These are phyloP conservation scores for Aporophyla lueneburgensis DNA, from an alignment of 2,888 invertebrate genomes.

Conservation along the genomic window DNA sequence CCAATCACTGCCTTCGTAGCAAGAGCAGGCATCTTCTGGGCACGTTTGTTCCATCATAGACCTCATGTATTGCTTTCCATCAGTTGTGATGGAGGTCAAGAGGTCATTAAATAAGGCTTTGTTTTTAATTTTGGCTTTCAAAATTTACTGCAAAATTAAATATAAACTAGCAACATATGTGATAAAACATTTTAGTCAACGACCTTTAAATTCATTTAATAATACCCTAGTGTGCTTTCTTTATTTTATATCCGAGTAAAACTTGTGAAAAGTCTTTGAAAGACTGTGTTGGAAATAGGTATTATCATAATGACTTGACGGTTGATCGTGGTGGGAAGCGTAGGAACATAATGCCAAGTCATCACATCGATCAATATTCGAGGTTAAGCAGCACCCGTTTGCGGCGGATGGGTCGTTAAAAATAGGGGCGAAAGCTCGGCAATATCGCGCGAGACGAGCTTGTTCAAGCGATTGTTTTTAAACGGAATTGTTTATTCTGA, in stretches of 20 bases:
- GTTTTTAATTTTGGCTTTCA: too few species aligned
- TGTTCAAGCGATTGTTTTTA: conserved; percentile 18
- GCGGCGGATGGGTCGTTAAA: conserved; percentile 46
- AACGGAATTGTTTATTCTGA: conserved; percentile 13
- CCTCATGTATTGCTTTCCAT: too few species aligned
- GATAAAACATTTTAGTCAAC: too few species aligned
- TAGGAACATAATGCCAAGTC: conserved; percentile 54
- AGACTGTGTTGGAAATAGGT: not conserved
- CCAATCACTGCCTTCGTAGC: too few species aligned
- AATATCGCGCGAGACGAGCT: conserved; percentile 24
- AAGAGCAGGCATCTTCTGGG: too few species aligned
- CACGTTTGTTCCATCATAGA: too few species aligned
- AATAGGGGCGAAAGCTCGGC: conserved; percentile 42
- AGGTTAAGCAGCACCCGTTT: conserved; percentile 55
- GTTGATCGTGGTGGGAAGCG: conserved; percentile 34
- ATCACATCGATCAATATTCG: conserved; percentile 64
- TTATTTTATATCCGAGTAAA: conserved; percentile 1
- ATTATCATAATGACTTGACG: conserved; percentile 47
- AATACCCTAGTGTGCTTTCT: not conserved
- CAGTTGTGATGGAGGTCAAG: too few species aligned
- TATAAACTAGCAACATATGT: too few species aligned
- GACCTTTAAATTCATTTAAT: too few species aligned
- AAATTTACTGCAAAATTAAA: not conserved
- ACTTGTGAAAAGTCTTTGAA: conserved; percentile 19
- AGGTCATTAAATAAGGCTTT: too few species aligned